Percentiles rank a stretch among this genome's conserved stretches.
Conservation (phyloP, 1,140 invertebrate genomes). For the Lepidurus packardi region DNA sequence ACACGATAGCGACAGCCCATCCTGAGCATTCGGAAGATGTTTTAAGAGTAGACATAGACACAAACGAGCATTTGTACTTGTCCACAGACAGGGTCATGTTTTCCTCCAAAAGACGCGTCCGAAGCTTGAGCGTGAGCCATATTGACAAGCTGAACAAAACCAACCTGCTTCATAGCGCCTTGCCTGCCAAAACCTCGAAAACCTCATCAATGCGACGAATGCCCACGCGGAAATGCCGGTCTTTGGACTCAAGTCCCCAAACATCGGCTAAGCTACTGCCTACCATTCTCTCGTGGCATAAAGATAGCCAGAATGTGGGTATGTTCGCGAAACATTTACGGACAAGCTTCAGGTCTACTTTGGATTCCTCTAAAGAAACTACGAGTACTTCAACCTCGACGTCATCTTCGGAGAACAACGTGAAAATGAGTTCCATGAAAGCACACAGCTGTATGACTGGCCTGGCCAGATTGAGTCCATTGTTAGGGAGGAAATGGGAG, state of each 20-base stretch:
- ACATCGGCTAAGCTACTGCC: not conserved
- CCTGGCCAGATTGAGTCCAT: constrained; percentile 26
- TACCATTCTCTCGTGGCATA: not conserved
- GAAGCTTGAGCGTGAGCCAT: constrained; percentile 32
- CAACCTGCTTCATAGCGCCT: not conserved
- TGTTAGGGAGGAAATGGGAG: constrained; percentile 26
- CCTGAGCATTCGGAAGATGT: constrained; percentile 13
- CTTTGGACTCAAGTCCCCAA: constrained; percentile 33
- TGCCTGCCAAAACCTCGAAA: constrained; percentile 3
- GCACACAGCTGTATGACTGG: constrained; percentile 3
- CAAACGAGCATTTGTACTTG: not conserved
- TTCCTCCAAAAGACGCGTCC: not conserved
- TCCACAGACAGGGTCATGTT: constrained; percentile 22
- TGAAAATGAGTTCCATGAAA: constrained; percentile 12
- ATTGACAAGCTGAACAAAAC: constrained; percentile 17
- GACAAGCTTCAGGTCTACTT: not conserved
- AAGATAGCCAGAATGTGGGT: not conserved
- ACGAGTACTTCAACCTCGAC: not conserved
- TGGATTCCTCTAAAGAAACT: not conserved
- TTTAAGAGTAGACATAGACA: constrained; percentile 7
- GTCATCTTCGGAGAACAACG: not conserved
- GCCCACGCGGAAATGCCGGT: constrained; percentile 28
- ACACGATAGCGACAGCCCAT: not conserved
- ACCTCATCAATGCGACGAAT: constrained; percentile 8
- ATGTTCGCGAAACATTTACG: not conserved